Evolutionary conservation across 1,140 invertebrate genomes (phyloP).

Genomic region (Araneus ventricosus): DNA sequence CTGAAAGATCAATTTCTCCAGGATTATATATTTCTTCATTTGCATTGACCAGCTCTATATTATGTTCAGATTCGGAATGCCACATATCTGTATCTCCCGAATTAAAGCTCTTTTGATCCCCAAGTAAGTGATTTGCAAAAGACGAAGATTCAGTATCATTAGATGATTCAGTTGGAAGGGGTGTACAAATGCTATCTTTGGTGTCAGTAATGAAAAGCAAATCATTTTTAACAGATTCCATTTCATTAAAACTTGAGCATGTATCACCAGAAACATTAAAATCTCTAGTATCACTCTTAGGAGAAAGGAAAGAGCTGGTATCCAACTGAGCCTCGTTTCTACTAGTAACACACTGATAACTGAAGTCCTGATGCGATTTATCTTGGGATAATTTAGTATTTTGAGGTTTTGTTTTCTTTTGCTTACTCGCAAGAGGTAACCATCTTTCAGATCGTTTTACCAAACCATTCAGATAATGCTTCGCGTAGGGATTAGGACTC

Average conservation of each 20-base stretch:
- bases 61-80: not conserved
- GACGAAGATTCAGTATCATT: not conserved
- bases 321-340: not conserved
- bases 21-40: not conserved
- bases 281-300: not conserved
- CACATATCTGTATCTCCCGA: not conserved
- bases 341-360: constrained; percentile 13
- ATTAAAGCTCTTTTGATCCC: not conserved
- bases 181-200: not conserved
- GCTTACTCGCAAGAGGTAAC: constrained; percentile 28
- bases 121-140: not conserved
- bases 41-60: not conserved
- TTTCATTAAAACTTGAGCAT: not conserved
- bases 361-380: constrained; percentile 31
- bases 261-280: constrained; percentile 12
- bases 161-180: not conserved
- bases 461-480: constrained; percentile 76
- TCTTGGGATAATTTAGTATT: not conserved
- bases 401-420: constrained; percentile 8
- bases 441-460: constrained; percentile 58
- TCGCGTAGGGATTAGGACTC: constrained; percentile 77
- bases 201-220: not conserved
- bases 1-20: not conserved
- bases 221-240: not conserved
- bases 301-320: not conserved